Percentiles rank a stretch among this genome's conserved stretches.
These are phyloP conservation scores for Pterocles burchelli DNA, from an alignment of 2,113 vertebrate species.

Conservation along the genomic window DNA sequence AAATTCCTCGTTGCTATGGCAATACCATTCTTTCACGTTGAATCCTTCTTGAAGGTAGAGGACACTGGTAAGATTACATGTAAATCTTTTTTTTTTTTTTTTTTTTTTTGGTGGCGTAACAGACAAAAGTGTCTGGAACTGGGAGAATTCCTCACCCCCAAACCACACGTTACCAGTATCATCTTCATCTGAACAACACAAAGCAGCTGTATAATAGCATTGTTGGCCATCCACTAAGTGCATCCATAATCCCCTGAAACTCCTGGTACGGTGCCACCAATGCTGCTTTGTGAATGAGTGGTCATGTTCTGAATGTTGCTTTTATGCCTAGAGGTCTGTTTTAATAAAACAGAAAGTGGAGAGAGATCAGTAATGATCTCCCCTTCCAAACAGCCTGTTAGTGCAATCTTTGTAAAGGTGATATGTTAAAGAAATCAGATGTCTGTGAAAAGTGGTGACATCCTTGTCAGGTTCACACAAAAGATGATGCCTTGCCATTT, in stretches of 20 bases:
- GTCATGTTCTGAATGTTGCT: constrained; percentile 17
- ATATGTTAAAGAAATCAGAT: not conserved
- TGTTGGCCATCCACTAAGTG: not conserved
- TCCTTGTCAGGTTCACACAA: not conserved
- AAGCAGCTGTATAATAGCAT: constrained; percentile 1
- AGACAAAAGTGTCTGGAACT: constrained; percentile 67
- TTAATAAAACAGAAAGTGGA: not conserved
- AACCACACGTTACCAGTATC: constrained; percentile 42
- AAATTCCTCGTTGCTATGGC: constrained; percentile 81
- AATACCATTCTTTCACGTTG: constrained; percentile 75
- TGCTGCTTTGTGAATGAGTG: not conserved
- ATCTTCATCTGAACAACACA: constrained; percentile 39
- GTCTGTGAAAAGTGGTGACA: not conserved
- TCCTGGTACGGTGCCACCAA: not conserved
- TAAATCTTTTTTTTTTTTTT: constrained; percentile 70
- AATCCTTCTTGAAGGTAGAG: constrained; percentile 83
- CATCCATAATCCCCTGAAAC: not conserved
- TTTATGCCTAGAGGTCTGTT: not conserved
- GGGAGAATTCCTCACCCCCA: constrained; percentile 66
- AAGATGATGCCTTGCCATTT: not conserved
- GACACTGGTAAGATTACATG: constrained; percentile 80
- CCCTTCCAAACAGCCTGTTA: not conserved
- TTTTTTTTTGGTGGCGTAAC: constrained; percentile 29
- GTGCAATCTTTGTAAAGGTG: not conserved
- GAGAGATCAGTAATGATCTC: not conserved